Evolutionary conservation across 2,797 vertebrate species (phyloP), one percentile per base, ranked within the genome.

Genomic region (Loriculus beryllinus): DNA sequence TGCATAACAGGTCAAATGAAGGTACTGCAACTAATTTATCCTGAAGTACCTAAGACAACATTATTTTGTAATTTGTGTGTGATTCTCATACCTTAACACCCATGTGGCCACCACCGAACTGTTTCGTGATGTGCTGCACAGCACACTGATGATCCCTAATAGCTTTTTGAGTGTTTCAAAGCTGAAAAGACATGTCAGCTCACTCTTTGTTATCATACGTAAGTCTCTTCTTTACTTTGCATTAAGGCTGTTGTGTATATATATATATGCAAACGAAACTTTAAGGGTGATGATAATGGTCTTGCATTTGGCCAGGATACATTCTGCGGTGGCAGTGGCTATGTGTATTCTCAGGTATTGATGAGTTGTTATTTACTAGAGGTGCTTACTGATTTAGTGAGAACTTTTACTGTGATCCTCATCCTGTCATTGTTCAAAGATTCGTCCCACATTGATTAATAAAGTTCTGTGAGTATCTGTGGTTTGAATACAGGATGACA

Each of bases 111-210:
- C 43, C 65, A 87, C 39, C 56, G 48, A 54, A 10, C 21, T 48
- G 8, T 43, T 56, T 12, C 0, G 1, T 29, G 33, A 8, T 51
- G 37, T 47, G 60, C 22, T 49, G 29, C 45, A 33, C 28, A 42
- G 26, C 10, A 3, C 1, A 3, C 0, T 72, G 39, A 65, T 0
- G 0, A 33, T 31, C 54, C 25, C 57, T 78, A 42, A 29, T 7
- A 43, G 11, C 35, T 31, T n/a, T 63, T 33, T 22, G 18, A 3
- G 29, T 10, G 3, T 86, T 92, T 69, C 57, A 62, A 54, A 81
- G 45, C 51, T 71, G 67, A 42, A 35, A 48, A 60, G 43, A 4
- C 14, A 3, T 65, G 42, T 13, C 48, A 74, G 26, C n/a, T 92
- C 60, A 8, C 33, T 48, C 54, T 68, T 43, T 26, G 28, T 39